A percentile compares a stretch with the other conserved stretches of the same genome.
phyloP scores from a whole-genome alignment of 2,888 invertebrate genomes.

The Prenolepis imparis region DNA sequence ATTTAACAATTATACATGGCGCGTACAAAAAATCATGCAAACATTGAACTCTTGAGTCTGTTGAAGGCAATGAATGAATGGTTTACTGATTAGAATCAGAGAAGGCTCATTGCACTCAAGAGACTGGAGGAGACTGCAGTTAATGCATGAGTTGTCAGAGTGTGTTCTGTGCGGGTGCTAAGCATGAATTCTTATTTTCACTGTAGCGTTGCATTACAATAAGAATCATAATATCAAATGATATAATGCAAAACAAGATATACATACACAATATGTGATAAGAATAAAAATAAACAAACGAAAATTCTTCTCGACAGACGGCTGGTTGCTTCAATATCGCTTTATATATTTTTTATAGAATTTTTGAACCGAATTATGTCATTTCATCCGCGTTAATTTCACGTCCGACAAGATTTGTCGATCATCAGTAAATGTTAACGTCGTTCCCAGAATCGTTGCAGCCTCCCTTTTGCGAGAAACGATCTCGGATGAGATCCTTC shows the following conservation, averaged over 20 bases:
- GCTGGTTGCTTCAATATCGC: background rate
- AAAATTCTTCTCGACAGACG: constrained; percentile 13
- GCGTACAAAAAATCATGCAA: background rate
- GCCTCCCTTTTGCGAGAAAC: constrained; percentile 21
- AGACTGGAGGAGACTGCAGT: background rate
- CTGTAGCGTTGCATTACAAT: background rate
- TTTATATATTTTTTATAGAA: background rate
- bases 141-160: background rate
- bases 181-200: constrained; percentile 2
- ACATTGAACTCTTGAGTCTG: background rate
- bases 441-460: constrained; percentile 53
- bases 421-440: constrained; percentile 44
- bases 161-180: background rate
- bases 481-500: constrained; percentile 38
- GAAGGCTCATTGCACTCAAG: constrained; percentile 61
- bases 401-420: constrained; percentile 31
- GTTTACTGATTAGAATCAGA: constrained; percentile 74
- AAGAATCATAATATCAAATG: background rate
- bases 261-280: background rate
- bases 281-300: constrained; percentile 5
- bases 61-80: constrained; percentile 67
- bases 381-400: constrained; percentile 36
- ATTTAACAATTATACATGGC: background rate
- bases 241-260: background rate
- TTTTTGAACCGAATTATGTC: constrained; percentile 5